Conservation (phyloP, 2,113 vertebrate species). For the Microtus ochrogaster region DNA sequence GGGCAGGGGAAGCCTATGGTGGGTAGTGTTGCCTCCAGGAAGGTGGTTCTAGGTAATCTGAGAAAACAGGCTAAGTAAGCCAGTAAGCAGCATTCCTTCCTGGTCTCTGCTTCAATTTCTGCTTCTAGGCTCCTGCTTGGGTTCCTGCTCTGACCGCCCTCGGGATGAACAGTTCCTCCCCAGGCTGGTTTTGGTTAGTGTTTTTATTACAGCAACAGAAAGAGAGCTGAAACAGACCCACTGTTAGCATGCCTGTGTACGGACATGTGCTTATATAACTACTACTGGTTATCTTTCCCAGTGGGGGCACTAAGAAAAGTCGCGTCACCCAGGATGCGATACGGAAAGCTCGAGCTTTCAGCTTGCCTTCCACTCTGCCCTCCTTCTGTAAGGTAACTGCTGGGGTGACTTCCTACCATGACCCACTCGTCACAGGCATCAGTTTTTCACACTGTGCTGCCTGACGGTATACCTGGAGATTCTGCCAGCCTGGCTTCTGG, state of each 20-base stretch:
- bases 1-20: neutral
- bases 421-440: neutral
- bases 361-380: neutral
- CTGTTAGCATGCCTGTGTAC: too few relatives aligned
- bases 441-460: neutral
- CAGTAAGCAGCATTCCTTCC: neutral
- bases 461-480: neutral
- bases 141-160: neutral
- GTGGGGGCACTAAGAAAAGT: neutral
- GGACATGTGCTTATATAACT: neutral
- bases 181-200: neutral
- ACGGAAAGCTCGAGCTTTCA: neutral
- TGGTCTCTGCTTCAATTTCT: neutral
- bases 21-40: neutral
- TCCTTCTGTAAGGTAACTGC: neutral
- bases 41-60: neutral
- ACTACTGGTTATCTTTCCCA: neutral
- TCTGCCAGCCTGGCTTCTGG: too few relatives aligned
- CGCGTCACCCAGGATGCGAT: neutral
- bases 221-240: neutral
- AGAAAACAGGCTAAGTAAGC: neutral
- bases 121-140: neutral
- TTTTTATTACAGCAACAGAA: neutral
- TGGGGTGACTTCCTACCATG: neutral
- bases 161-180: neutral